Conservation (phyloP, 2,888 invertebrate species). For the Alviniconcha strummeri region DNA sequence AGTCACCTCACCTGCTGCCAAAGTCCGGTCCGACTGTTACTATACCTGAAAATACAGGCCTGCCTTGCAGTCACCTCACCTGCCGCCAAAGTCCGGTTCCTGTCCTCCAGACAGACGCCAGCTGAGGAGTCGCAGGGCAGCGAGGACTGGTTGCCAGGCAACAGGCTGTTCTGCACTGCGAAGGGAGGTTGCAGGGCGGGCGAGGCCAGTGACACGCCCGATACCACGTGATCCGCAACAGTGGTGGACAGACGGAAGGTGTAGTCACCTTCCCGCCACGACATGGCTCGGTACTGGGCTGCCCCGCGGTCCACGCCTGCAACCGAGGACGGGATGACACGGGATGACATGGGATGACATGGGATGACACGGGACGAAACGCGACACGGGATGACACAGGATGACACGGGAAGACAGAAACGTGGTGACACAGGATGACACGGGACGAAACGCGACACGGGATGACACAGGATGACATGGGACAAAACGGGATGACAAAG, state of each 20-base stretch:
- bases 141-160: constrained; percentile 19
- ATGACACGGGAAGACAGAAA: too few species aligned
- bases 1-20: too few species aligned
- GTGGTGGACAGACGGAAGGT: not conserved
- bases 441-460: too few species aligned
- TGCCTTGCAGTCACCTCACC: not conserved
- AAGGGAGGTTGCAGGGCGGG: constrained; percentile 18
- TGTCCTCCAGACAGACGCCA: constrained; percentile 1
- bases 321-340: not conserved
- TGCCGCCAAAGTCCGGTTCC: not conserved
- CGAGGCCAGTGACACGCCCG: constrained; percentile 17
- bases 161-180: constrained; percentile 7
- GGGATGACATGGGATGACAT: too few species aligned
- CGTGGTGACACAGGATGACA: too few species aligned
- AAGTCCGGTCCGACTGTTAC: too few species aligned
- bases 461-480: too few species aligned
- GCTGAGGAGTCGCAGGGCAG: constrained; percentile 8
- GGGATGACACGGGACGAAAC: too few species aligned
- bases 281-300: not conserved
- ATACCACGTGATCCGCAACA: not conserved
- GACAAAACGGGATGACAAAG: too few species aligned
- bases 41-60: too few species aligned
- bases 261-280: constrained; percentile 23
- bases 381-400: too few species aligned
- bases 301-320: constrained; percentile 17